These are phyloP conservation scores for Drosophila oshimai DNA, from an alignment of 1,140 invertebrate species.

Conservation along the genomic window DNA sequence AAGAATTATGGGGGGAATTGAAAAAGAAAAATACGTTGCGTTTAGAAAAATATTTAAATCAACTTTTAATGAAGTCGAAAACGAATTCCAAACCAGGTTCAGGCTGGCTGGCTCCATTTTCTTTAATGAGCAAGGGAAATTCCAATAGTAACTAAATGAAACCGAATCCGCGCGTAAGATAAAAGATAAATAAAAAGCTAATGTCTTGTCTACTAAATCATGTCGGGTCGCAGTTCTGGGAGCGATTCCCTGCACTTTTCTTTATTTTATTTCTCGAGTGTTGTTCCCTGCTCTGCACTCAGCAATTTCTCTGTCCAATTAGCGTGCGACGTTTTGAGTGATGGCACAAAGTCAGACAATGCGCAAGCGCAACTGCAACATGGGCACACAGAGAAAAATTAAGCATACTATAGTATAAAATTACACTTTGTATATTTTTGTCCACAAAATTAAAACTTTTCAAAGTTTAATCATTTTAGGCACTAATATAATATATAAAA, in stretches of 20 bases:
- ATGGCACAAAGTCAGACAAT: constrained; percentile 76
- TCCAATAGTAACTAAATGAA: constrained; percentile 55
- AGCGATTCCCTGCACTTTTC: background rate
- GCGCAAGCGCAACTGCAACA: constrained; percentile 55
- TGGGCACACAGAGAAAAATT: background rate
- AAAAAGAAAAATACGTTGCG: constrained; percentile 33
- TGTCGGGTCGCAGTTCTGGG: constrained; percentile 13
- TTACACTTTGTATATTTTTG: no score
- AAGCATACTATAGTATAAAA: background rate
- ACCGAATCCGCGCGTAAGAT: constrained; percentile 72
- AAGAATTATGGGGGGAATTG: constrained; percentile 9
- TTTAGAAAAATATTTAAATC: constrained; percentile 71
- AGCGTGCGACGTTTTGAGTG: constrained; percentile 79
- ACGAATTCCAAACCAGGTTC: constrained; percentile 55
- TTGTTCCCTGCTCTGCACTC: constrained; percentile 9
- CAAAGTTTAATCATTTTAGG: no score
- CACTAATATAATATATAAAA: no score
- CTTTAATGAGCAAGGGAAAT: constrained; percentile 39
- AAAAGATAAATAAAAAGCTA: constrained; percentile 76
- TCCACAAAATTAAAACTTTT: no score
- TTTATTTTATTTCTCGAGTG: background rate
- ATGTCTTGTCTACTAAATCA: constrained; percentile 72
- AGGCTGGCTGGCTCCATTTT: constrained; percentile 33
- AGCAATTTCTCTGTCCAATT: constrained; percentile 77
- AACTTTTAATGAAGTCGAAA: constrained; percentile 75